Evolutionary conservation across 2,888 invertebrate species (phyloP).

Genomic region (Tachina lurida): DNA sequence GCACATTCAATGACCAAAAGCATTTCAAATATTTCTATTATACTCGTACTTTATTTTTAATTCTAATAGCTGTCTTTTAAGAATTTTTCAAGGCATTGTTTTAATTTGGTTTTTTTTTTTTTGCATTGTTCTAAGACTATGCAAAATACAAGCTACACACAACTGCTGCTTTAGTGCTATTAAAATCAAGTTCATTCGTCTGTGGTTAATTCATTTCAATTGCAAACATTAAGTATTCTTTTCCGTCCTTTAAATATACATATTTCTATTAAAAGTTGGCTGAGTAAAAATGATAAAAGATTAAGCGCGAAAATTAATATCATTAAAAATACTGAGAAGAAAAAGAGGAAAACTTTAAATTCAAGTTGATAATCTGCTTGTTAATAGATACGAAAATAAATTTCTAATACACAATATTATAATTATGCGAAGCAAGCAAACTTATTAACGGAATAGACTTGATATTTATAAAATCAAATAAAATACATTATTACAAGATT

Average conservation of each 20-base stretch:
- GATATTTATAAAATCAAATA: no score
- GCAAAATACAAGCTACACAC: background rate
- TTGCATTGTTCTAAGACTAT: slow-evolving; percentile 34
- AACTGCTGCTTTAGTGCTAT: slow-evolving; percentile 12
- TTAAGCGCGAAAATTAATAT: background rate
- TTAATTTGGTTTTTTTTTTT: background rate
- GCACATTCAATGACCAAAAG: slow-evolving; percentile 51
- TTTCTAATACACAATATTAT: background rate
- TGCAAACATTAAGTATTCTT: slow-evolving; percentile 4
- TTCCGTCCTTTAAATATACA: background rate
- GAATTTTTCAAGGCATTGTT: slow-evolving; percentile 19
- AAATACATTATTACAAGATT: no score
- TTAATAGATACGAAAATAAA: background rate
- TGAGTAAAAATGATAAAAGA: background rate
- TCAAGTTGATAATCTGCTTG: no score
- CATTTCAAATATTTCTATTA: slow-evolving; percentile 38
- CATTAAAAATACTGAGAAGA: background rate
- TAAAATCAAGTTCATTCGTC: slow-evolving; percentile 27
- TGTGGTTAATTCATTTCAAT: slow-evolving; percentile 8
- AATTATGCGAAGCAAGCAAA: no score
- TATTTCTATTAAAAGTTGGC: background rate
- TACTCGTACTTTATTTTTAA: slow-evolving; percentile 18
- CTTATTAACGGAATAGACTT: no score
- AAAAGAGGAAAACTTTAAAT: background rate
- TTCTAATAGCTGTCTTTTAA: slow-evolving; percentile 37